Percentiles rank a stretch among this genome's conserved stretches.
Conservation (phyloP, 2,888 invertebrate species). For the Scaptomyza caliginosa region DNA sequence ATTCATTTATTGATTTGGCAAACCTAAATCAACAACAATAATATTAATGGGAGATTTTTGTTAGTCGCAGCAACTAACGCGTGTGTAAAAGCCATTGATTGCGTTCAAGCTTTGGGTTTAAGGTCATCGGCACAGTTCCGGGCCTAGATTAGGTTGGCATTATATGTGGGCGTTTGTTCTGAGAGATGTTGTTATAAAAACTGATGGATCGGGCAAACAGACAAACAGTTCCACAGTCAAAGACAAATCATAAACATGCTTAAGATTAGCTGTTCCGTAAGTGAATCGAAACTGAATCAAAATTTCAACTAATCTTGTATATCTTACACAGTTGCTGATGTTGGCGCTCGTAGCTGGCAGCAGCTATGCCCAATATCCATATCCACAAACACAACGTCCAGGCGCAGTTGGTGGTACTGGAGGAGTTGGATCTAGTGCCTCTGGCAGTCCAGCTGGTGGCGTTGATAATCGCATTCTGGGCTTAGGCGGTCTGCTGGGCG, state of each 20-base stretch:
- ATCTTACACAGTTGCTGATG: constrained; percentile 36
- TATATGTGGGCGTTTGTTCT: constrained; percentile 57
- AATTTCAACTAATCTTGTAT: neutral
- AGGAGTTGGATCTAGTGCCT: neutral
- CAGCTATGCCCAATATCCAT: constrained; percentile 62
- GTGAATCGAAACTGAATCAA: constrained; percentile 10
- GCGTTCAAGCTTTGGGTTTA: constrained; percentile 65
- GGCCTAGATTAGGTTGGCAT: constrained; percentile 6
- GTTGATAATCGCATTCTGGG: constrained; percentile 68
- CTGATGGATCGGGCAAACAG: constrained; percentile 25
- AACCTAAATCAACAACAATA: constrained; percentile 7
- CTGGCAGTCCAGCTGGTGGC: constrained; percentile 19
- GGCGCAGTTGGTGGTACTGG: constrained; percentile 12
- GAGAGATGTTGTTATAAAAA: constrained; percentile 66
- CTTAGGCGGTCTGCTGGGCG: constrained; percentile 56
- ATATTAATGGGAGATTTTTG: constrained; percentile 43
- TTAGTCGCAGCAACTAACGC: constrained; percentile 67
- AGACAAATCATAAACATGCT: constrained; percentile 45
- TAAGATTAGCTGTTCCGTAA: constrained; percentile 58
- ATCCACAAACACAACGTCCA: constrained; percentile 27
- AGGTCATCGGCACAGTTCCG: constrained; percentile 65
- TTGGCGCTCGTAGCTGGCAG: constrained; percentile 51
- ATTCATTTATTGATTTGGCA: constrained; percentile 12
- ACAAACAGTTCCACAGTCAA: constrained; percentile 51
- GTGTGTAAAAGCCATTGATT: constrained; percentile 74